Evolutionary conservation across 2,113 vertebrate genomes (phyloP), one percentile per base, ranked within the genome.

Genomic region (Tragelaphus strepsiceros): DNA sequence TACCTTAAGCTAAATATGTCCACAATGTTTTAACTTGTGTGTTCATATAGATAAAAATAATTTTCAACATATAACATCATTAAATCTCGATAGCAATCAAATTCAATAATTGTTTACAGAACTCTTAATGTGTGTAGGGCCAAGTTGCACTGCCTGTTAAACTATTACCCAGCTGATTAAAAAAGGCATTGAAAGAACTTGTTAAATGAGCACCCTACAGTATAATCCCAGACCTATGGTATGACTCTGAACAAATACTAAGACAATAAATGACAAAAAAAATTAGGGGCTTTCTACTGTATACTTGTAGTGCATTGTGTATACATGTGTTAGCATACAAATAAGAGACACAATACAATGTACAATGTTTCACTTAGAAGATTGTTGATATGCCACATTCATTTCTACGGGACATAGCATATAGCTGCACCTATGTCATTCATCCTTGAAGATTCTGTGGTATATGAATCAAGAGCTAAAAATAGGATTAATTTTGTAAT

Each of bases 1-100:
- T 83, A 71, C 35, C 61, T 93, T 95, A 97, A 97, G 86, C 86
- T 95, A 95, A 93, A 71, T 35, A 90, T 95, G 61, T 87, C 95
- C 71, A 90, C 91, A 94, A 94, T 85, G 28, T 13, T 90, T 80
- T 80, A 95, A 93, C 64, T 51, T 88, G 0, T 82, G 4, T 88
- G 61, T 93, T 94, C 53, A 80, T 35, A 46, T 24, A 82, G 49
- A 83, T 88, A 86, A 80, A 97, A 96, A 62, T 86, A 91, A 6
- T 5, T 96, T 91, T 35, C 28, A 93, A 71, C 88, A 88, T 67
- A 61, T 12, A 90, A 43, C 8, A 32, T 14, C 59, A 85, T 96
- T 88, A 59, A 85, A 89, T 96, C 77, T 93, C 15, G 94, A 16
- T 58, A 77, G 12, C 49, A 78, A 71, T 96, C n/a, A 85, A n/a